Evolutionary conservation across 2,113 vertebrate genomes (phyloP).

Genomic region (Mandrillus leucophaeus): DNA sequence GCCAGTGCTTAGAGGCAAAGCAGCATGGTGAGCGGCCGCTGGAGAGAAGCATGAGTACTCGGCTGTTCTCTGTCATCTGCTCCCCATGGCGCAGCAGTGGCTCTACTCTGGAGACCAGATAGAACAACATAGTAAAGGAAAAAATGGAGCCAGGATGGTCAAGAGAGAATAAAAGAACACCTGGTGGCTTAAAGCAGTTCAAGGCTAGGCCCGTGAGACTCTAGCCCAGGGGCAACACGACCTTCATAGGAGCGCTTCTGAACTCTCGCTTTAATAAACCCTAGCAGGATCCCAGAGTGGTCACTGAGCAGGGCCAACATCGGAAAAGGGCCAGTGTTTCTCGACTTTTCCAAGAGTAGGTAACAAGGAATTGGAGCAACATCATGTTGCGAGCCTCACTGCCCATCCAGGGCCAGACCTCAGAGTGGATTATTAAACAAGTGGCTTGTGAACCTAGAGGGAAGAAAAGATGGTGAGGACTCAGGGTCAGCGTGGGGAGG

Average conservation of each 20-base stretch:
- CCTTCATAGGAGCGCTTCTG: neutral
- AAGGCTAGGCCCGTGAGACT: neutral
- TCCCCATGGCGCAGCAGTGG: rapidly evolving
- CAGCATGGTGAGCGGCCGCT: rapidly evolving
- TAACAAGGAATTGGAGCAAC: neutral
- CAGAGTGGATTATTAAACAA: neutral
- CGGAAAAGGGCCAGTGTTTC: neutral
- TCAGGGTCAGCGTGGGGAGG: neutral
- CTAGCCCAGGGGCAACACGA: rapidly evolving
- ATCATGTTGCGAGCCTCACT: neutral
- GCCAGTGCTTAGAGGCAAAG: neutral
- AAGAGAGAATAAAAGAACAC: neutral
- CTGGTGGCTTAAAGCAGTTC: neutral
- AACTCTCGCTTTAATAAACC: neutral
- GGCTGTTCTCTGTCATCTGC: rapidly evolving
- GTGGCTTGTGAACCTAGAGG: neutral
- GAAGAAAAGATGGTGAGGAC: neutral
- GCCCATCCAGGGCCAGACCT: neutral
- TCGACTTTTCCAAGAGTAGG: neutral
- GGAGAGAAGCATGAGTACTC: rapidly evolving
- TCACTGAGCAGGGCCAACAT: neutral
- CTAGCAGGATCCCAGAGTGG: neutral
- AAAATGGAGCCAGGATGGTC: neutral
- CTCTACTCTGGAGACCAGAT: neutral
- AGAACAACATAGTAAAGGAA: neutral